phyloP scores from a whole-genome alignment of 2,888 invertebrate species.

The Baccha elongata region DNA sequence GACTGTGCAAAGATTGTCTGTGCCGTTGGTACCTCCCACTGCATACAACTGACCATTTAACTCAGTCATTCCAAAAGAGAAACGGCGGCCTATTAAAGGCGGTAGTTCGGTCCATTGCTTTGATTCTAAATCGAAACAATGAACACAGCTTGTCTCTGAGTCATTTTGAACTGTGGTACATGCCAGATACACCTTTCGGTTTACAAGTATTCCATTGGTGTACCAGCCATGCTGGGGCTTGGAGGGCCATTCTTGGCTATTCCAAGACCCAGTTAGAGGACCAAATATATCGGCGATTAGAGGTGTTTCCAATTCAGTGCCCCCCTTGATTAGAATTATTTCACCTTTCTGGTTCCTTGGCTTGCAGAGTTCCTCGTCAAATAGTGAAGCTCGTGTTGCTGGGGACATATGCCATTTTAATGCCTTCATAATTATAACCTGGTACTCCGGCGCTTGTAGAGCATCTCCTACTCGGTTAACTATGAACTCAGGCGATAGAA shows the following conservation, averaged over 20 bases:
- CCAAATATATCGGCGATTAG: not conserved
- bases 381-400: not conserved
- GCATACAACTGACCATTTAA: slow-evolving; percentile 28
- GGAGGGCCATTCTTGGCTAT: not conserved
- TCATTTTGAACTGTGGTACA: not conserved
- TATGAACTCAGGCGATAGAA: slow-evolving; percentile 21
- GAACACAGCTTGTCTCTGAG: not conserved
- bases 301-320: not conserved
- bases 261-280: not conserved
- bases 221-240: slow-evolving; percentile 10
- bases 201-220: slow-evolving; percentile 1
- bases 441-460: not conserved
- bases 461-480: not conserved
- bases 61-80: slow-evolving; percentile 31
- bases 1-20: not conserved
- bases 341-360: slow-evolving; percentile 5
- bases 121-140: slow-evolving; percentile 24
- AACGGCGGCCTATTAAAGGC: not conserved
- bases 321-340: not conserved
- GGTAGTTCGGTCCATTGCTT: slow-evolving; percentile 4
- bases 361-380: not conserved
- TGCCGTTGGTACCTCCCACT: slow-evolving; percentile 20
- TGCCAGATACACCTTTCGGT: slow-evolving; percentile 6
- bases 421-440: slow-evolving; percentile 19
- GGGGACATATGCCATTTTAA: slow-evolving; percentile 23